Evolutionary conservation across 2,113 vertebrate species (phyloP).

Genomic region (Acanthochromis polyacanthus): DNA sequence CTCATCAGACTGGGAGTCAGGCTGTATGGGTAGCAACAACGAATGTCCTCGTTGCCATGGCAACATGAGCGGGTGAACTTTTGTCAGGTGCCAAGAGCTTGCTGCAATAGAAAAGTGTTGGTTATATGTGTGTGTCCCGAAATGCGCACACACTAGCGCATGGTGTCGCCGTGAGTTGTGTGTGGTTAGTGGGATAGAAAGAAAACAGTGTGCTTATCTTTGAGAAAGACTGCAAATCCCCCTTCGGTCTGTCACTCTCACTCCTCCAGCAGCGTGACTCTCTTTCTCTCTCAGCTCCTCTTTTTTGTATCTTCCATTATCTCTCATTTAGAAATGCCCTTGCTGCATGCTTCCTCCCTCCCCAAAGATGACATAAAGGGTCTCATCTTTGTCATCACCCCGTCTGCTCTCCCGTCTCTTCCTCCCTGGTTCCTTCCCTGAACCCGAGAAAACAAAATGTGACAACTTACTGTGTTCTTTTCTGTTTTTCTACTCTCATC

Average conservation of each 20-base stretch:
- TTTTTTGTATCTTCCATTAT: slow-evolving; percentile 36
- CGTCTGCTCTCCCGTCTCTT: background rate
- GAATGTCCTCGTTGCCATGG: slow-evolving; percentile 73
- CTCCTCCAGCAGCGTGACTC: slow-evolving; percentile 47
- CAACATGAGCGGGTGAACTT: slow-evolving; percentile 76
- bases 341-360: slow-evolving; percentile 20
- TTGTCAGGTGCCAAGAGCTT: slow-evolving; percentile 77
- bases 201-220: slow-evolving; percentile 70
- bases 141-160: background rate
- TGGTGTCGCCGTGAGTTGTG: slow-evolving; percentile 25
- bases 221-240: slow-evolving; percentile 61
- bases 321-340: slow-evolving; percentile 35
- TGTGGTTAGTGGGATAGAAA: slow-evolving; percentile 43
- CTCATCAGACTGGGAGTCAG: slow-evolving; percentile 47
- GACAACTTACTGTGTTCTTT: slow-evolving; percentile 16
- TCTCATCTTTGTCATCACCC: slow-evolving; percentile 33
- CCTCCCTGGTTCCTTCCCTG: background rate
- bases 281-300: slow-evolving; percentile 12
- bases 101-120: slow-evolving; percentile 55
- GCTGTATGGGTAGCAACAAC: slow-evolving; percentile 61
- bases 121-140: slow-evolving; percentile 19
- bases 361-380: slow-evolving; percentile 24
- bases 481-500: slow-evolving; percentile 38
- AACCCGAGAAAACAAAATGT: slow-evolving; percentile 25
- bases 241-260: slow-evolving; percentile 65